Conservation (phyloP, 2,797 vertebrate genomes). For the Pseudocheirus occidentalis region DNA sequence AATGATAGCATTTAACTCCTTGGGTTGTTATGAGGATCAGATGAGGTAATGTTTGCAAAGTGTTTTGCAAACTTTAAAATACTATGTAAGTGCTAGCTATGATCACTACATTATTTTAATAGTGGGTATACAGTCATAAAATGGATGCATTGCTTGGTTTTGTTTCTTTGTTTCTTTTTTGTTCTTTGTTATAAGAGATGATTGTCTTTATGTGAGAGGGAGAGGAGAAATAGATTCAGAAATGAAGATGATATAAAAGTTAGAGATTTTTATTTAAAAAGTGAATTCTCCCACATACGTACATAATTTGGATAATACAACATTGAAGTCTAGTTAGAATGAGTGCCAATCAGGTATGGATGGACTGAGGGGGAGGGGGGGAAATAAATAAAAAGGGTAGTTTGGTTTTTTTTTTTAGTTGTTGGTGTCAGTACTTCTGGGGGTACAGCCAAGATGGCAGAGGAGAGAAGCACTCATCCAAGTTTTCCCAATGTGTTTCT, state of each 20-base stretch:
- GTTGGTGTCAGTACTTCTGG: not conserved
- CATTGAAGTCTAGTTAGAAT: not conserved
- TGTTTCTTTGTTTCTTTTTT: not conserved
- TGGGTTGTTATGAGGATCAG: not conserved
- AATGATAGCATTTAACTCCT: not conserved
- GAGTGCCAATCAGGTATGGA: not conserved
- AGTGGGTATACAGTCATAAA: not conserved
- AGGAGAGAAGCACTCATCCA: not conserved
- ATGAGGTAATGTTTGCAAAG: not conserved
- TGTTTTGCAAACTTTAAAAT: too few species aligned
- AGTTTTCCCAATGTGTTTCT: not conserved
- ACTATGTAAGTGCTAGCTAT: not conserved
- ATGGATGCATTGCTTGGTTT: not conserved
- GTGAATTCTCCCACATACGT: not conserved
- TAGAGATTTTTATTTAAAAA: not conserved
- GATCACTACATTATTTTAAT: not conserved
- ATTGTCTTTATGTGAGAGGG: not conserved
- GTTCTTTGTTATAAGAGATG: not conserved
- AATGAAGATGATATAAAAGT: not conserved
- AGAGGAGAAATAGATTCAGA: not conserved
- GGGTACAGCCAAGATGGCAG: not conserved
- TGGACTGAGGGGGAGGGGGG: not conserved
- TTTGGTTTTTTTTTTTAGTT: not conserved
- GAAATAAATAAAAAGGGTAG: not conserved
- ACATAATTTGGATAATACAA: not conserved